Evolutionary conservation across 2,797 vertebrate genomes (phyloP).

Genomic region (Halcyon leucocephala): DNA sequence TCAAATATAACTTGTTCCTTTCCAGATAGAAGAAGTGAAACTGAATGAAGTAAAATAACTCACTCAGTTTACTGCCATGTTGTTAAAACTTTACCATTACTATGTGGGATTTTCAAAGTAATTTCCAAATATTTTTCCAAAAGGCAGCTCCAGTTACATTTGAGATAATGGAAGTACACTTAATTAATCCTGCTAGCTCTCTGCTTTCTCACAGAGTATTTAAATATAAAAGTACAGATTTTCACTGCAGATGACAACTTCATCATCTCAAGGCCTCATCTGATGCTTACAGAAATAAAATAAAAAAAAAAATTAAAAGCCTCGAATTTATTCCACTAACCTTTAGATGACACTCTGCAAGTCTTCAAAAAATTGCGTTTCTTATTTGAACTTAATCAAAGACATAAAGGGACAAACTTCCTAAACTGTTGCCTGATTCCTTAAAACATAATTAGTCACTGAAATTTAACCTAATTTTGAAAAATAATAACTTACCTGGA

Average conservation of each 20-base stretch:
- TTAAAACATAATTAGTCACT: background rate
- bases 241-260: background rate
- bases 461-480: background rate
- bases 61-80: background rate
- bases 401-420: background rate
- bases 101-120: constrained; percentile 16
- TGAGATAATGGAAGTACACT: background rate
- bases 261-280: background rate
- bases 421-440: background rate
- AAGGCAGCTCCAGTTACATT: background rate
- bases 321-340: background rate
- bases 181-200: background rate
- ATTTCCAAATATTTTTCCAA: constrained; percentile 46
- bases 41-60: background rate
- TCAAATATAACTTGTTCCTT: constrained; percentile 6
- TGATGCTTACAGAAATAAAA: background rate
- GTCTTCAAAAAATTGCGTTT: background rate
- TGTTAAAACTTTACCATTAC: constrained; percentile 3
- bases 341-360: background rate
- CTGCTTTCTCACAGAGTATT: background rate
- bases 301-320: background rate
- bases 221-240: background rate
- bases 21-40: constrained; percentile 20
- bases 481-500: background rate
- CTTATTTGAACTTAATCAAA: background rate